Percentiles rank a stretch among this genome's conserved stretches.
phyloP scores from a whole-genome alignment of 1,140 invertebrate genomes.

The Drosophila micromelanica region DNA sequence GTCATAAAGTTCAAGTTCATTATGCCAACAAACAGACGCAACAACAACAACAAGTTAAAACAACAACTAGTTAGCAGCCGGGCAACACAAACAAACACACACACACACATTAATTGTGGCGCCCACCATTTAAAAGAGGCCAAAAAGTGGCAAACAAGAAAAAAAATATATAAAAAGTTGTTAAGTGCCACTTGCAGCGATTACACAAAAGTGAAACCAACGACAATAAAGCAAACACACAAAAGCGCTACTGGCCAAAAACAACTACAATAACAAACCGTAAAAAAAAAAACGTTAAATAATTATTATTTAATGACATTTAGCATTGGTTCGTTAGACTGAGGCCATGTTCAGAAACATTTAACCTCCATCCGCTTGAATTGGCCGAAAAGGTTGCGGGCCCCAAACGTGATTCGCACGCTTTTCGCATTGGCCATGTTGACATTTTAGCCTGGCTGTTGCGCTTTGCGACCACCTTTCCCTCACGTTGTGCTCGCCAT shows the following conservation, averaged over 20 bases:
- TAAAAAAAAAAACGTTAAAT: conserved; percentile 55
- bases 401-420: conserved; percentile 22
- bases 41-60: conserved; percentile 33
- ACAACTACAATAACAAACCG: conserved; percentile 9
- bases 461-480: conserved; percentile 26
- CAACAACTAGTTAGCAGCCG: conserved; percentile 54
- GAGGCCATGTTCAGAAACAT: conserved; percentile 21
- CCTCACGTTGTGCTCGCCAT: conserved; percentile 50
- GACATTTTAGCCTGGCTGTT: conserved; percentile 38
- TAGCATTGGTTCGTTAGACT: conserved; percentile 38
- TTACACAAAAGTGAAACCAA: conserved; percentile 63
- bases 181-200: conserved; percentile 72
- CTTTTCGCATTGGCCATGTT: conserved; percentile 17
- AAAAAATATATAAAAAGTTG: conserved; percentile 36
- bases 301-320: conserved; percentile 77
- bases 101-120: conserved; percentile 31
- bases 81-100: conserved; percentile 11
- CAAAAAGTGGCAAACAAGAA: conserved; percentile 29
- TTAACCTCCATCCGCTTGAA: conserved; percentile 30
- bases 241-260: conserved; percentile 23
- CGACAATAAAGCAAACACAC: conserved; percentile 26
- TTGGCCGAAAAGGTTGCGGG: conserved; percentile 30
- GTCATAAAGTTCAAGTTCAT: conserved; percentile 82
- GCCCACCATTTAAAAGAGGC: conserved; percentile 33
- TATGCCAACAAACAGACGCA: conserved; percentile 50